Conservation (phyloP, 2,888 invertebrate genomes). For the Amblyjoppa proteus region DNA sequence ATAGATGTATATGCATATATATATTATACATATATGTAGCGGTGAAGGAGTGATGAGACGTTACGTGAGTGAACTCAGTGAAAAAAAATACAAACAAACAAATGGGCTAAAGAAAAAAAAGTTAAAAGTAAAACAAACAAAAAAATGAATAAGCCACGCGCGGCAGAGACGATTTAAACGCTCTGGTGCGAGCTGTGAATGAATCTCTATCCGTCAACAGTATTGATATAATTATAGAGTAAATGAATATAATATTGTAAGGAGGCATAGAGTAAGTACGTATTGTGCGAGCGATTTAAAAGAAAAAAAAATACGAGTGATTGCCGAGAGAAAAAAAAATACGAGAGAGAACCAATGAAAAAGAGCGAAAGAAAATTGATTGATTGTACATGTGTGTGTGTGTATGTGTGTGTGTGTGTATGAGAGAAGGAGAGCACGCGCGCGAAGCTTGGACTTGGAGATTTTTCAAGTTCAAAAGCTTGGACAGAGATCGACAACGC, state of each 20-base stretch:
- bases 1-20: conserved; percentile 36
- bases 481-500: conserved; percentile 37
- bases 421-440: conserved; percentile 52
- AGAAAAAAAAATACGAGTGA: conserved; percentile 49
- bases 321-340: conserved; percentile 52
- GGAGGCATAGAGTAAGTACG: conserved; percentile 82
- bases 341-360: conserved; percentile 64
- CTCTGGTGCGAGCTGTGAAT: conserved; percentile 84
- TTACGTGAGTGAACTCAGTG: conserved; percentile 64
- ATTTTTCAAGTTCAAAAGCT: conserved; percentile 39
- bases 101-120: conserved; percentile 57
- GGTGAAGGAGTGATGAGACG: conserved; percentile 57
- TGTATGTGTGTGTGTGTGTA: conserved; percentile 44
- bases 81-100: conserved; percentile 39
- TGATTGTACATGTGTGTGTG: conserved; percentile 42
- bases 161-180: conserved; percentile 80
- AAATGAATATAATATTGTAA: conserved; percentile 85
- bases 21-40: conserved; percentile 39
- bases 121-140: conserved; percentile 60
- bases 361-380: conserved; percentile 55
- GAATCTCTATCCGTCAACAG: conserved; percentile 85
- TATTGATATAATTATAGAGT: conserved; percentile 85
- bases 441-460: conserved; percentile 46
- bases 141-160: conserved; percentile 77
- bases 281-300: conserved; percentile 80